These are phyloP conservation scores for Drosophila hydei DNA, from an alignment of 1,140 invertebrate genomes.

Conservation along the genomic window DNA sequence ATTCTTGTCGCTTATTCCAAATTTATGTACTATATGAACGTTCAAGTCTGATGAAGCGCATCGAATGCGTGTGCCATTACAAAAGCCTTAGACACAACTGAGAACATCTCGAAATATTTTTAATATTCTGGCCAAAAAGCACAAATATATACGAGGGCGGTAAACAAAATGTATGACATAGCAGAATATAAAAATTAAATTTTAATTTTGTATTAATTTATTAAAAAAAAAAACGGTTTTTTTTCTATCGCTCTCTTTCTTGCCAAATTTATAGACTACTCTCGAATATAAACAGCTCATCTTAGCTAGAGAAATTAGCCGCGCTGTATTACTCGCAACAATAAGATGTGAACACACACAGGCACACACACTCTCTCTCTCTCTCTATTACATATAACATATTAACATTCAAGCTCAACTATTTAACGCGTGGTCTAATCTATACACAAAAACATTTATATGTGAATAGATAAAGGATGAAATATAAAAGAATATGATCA, in stretches of 20 bases:
- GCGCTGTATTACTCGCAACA: background rate
- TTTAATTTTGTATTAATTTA: no score
- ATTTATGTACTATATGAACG: background rate
- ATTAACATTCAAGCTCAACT: background rate
- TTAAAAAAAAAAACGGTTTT: no score
- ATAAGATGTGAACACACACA: background rate
- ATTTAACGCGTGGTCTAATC: background rate
- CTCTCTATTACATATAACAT: no score
- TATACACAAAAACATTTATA: background rate
- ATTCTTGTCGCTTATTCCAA: conserved; percentile 4
- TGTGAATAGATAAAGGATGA: background rate
- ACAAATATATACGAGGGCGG: background rate
- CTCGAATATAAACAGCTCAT: conserved; percentile 1
- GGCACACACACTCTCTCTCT: no score
- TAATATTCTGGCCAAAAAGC: background rate
- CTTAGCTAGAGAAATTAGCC: background rate
- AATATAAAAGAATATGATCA: background rate
- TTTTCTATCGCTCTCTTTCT: no score
- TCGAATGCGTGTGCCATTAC: conserved; percentile 12
- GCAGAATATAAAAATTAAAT: no score
- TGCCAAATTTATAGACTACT: no score
- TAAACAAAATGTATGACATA: no score
- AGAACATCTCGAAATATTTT: conserved; percentile 15
- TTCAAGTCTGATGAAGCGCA: conserved; percentile 1
- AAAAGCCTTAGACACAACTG: conserved; percentile 30